phyloP scores from a whole-genome alignment of 1,140 invertebrate species.

The Magallana ariakensis region DNA sequence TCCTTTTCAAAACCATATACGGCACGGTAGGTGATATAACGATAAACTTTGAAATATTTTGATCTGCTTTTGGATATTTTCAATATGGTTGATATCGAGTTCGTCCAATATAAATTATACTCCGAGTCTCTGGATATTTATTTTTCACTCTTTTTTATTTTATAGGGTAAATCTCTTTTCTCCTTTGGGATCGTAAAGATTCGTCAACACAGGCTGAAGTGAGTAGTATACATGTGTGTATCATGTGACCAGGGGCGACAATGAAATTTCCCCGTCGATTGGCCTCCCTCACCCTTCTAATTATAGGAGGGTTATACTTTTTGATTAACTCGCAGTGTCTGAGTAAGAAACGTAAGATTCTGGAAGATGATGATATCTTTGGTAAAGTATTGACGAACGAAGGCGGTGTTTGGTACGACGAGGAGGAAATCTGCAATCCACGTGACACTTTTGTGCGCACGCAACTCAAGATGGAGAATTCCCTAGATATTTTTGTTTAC shows the following conservation, averaged over 20 bases:
- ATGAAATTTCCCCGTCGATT: neutral
- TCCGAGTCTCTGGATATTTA: no score
- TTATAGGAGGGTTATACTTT: neutral
- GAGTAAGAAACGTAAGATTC: neutral
- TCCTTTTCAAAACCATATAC: no score
- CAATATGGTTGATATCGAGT: no score
- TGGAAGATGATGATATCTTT: neutral
- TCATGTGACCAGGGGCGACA: neutral
- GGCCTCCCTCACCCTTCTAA: neutral
- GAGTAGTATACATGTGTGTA: no score
- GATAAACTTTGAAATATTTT: no score
- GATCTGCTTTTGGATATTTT: no score
- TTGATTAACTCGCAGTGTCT: neutral
- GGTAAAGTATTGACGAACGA: constrained; percentile 3
- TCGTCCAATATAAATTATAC: no score
- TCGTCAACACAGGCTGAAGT: no score
- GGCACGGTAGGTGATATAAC: no score
- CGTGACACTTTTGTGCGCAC: constrained; percentile 44
- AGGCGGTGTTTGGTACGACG: neutral
- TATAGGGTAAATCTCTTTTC: no score
- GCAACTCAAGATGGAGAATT: constrained; percentile 28
- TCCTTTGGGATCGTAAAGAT: no score
- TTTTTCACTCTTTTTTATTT: no score
- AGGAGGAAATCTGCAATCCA: neutral
- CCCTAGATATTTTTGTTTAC: constrained; percentile 58